Percentiles rank a stretch among this genome's conserved stretches.
These are phyloP conservation scores for Gobionotothen gibberifrons DNA, from an alignment of 2,797 vertebrate species.

Conservation along the genomic window DNA sequence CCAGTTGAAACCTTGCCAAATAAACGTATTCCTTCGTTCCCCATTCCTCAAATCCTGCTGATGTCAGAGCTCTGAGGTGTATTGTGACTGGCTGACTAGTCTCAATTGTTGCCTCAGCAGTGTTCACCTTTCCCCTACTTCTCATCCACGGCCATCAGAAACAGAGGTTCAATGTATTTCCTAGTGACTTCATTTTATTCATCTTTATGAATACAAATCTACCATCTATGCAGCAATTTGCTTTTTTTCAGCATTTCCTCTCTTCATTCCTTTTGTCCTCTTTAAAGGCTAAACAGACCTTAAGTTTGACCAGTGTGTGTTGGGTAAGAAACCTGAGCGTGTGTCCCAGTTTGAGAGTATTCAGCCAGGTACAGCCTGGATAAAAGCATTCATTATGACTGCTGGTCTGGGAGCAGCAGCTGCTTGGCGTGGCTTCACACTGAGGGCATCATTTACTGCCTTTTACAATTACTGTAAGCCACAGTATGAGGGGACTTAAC, in stretches of 20 bases:
- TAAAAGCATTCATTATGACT: slow-evolving; percentile 51
- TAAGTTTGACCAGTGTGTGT: slow-evolving; percentile 1
- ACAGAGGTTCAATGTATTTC: not conserved
- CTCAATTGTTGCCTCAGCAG: slow-evolving; percentile 43
- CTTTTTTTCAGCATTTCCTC: not conserved
- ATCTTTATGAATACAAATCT: not conserved
- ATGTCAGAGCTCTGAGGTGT: slow-evolving; percentile 73
- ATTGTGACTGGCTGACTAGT: slow-evolving; percentile 57
- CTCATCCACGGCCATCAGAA: slow-evolving; percentile 1
- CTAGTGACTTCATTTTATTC: not conserved
- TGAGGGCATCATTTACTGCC: slow-evolving; percentile 31
- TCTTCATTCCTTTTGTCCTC: not conserved
- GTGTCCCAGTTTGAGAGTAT: slow-evolving; percentile 69
- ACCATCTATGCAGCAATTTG: not conserved
- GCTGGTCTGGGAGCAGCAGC: slow-evolving; percentile 36
- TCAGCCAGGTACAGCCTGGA: slow-evolving; percentile 56
- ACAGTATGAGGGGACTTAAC: not conserved
- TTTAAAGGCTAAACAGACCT: not conserved
- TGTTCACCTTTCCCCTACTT: slow-evolving; percentile 79
- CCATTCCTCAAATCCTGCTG: slow-evolving; percentile 69
- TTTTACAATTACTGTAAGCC: slow-evolving; percentile 22
- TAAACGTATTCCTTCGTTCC: slow-evolving; percentile 35
- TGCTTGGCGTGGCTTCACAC: slow-evolving; percentile 29
- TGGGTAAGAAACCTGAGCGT: slow-evolving; percentile 22
- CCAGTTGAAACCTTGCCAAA: slow-evolving; percentile 82